Evolutionary conservation across 2,797 vertebrate species (phyloP).

Genomic region (Sciurus carolinensis): DNA sequence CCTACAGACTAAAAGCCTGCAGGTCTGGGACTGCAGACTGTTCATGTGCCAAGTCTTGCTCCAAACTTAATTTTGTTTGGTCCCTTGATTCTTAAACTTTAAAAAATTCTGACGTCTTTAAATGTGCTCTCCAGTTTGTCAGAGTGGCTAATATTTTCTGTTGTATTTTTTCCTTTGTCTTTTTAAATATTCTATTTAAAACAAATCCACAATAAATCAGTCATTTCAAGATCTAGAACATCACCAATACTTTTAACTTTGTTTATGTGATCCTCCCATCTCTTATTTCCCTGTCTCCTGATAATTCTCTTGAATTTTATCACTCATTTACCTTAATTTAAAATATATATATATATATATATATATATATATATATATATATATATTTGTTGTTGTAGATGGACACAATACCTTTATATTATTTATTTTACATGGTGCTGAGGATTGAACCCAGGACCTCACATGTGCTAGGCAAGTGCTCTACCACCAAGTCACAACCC

Average conservation of each 20-base stretch:
- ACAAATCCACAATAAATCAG: not conserved
- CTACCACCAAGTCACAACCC: no score
- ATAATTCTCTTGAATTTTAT: not conserved
- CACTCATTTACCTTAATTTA: not conserved
- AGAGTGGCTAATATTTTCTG: not conserved
- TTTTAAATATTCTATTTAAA: not conserved
- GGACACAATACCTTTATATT: no score
- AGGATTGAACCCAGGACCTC: no score
- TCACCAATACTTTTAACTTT: not conserved
- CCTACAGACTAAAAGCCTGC: not conserved
- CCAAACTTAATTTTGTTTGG: conserved; percentile 37
- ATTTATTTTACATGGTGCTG: no score
- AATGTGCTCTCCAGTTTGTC: not conserved
- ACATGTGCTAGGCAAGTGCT: no score
- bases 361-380: no score
- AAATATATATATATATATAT: no score
- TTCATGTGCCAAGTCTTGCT: not conserved
- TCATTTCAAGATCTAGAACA: not conserved
- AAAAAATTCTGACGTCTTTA: conserved; percentile 1
- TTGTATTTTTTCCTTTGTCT: not conserved
- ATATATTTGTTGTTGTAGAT: no score
- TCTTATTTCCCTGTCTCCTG: not conserved
- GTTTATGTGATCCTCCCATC: not conserved
- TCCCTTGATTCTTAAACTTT: not conserved
- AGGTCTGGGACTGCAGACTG: not conserved